Evolutionary conservation across 2,888 invertebrate species (phyloP).

Genomic region (Plusia festucae): DNA sequence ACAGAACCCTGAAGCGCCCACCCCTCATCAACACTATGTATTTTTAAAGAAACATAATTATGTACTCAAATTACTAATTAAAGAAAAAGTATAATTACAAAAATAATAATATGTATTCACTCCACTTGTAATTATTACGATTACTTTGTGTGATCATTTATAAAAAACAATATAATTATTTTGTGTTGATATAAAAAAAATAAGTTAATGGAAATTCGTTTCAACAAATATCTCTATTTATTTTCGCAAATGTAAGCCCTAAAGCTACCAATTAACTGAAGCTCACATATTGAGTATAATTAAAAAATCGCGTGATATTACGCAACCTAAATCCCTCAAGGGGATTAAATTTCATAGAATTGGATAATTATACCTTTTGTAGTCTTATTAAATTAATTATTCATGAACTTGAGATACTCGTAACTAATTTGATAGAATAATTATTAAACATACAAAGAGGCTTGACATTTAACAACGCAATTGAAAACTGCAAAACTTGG

Average conservation of each 20-base stretch:
- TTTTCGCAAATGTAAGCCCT: not conserved
- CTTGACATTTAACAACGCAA: too few relatives aligned
- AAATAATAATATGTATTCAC: too few relatives aligned
- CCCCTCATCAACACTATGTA: too few relatives aligned
- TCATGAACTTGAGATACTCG: not conserved
- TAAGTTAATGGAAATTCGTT: not conserved
- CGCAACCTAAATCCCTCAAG: not conserved
- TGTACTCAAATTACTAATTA: too few relatives aligned
- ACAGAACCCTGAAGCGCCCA: too few relatives aligned
- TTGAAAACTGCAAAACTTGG: not conserved
- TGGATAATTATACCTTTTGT: not conserved
- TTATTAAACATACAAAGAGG: not conserved
- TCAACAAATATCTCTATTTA: not conserved
- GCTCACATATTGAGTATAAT: not conserved
- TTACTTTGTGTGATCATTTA: too few relatives aligned
- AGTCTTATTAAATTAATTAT: conserved; percentile 3
- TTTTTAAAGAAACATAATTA: too few relatives aligned
- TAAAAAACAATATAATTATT: too few relatives aligned
- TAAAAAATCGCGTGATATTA: not conserved
- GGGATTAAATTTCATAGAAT: not conserved
- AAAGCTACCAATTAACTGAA: not conserved
- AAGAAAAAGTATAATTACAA: too few relatives aligned
- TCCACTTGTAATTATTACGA: not conserved
- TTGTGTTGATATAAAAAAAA: not conserved
- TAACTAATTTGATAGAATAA: too few relatives aligned